These are phyloP conservation scores for Podargus strigoides DNA, from an alignment of 2,797 vertebrate genomes.

Conservation along the genomic window DNA sequence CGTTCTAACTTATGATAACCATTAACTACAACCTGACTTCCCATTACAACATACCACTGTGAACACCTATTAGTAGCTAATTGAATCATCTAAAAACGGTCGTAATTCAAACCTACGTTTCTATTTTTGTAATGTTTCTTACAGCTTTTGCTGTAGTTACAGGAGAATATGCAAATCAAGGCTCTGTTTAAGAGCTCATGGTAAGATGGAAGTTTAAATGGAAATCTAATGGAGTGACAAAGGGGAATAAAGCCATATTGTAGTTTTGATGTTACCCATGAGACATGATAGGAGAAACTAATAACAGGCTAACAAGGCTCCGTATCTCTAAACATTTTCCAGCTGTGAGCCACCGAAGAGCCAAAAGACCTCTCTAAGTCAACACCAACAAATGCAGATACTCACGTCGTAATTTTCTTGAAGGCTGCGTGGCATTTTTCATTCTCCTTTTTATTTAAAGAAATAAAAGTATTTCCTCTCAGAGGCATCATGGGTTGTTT, in stretches of 20 bases:
- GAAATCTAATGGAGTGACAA: constrained; percentile 28
- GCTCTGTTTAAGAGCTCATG: constrained; percentile 1
- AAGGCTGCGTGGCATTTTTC: not conserved
- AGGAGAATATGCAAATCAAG: constrained; percentile 39
- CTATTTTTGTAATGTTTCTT: not conserved
- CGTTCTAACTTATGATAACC: constrained; percentile 62
- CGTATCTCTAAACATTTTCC: constrained; percentile 55
- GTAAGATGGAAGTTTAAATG: not conserved
- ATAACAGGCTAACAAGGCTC: constrained; percentile 19
- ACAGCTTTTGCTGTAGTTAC: not conserved
- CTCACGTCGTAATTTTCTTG: not conserved
- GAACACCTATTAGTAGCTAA: constrained; percentile 68
- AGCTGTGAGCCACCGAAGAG: constrained; percentile 40
- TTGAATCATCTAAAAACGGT: constrained; percentile 60
- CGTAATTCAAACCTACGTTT: constrained; percentile 46
- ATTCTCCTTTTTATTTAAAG: not conserved
- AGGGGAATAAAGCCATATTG: constrained; percentile 26
- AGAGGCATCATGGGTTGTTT: not conserved
- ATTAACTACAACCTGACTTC: constrained; percentile 72
- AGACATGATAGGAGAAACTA: constrained; percentile 56
- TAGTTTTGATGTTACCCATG: constrained; percentile 38
- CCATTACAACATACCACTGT: constrained; percentile 59
- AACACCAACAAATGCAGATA: constrained; percentile 23
- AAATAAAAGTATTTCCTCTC: constrained; percentile 1
- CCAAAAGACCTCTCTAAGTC: constrained; percentile 26